Evolutionary conservation across 2,113 vertebrate genomes (phyloP), one percentile per base, ranked within the genome.

Genomic region (Tachycineta bicolor): DNA sequence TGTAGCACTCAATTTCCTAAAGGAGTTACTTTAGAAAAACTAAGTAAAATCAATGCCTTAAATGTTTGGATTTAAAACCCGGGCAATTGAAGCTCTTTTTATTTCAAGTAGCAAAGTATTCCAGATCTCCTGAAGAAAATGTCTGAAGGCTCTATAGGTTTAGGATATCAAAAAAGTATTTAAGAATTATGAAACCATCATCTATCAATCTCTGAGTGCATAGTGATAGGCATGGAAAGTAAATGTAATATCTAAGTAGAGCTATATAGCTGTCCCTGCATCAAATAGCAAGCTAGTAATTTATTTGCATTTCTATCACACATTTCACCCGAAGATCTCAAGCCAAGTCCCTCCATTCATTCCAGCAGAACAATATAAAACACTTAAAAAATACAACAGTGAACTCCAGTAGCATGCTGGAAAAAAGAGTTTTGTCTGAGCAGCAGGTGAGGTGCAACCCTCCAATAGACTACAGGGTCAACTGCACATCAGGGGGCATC

Each of bases 21-120:
- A 96, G 96, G 94, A 95, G 95, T 96, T 97, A 96, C 65, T 96
- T 82, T 90, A 96, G 88, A 94, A 83, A 96, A 97, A 97, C 94
- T 88, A 94, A 96, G 93, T 55, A 92, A 97, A 97, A 95, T 93
- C 97, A 94, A 89, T 96, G 88, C 62, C 44, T 80, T 97, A 96
- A 89, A 97, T 96, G 80, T 96, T 95, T 92, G 92, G 68, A 95
- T 85, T 79, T 94, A 94, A 96, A 79, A 94, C 81, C 88, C 43
- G 77, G 89, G 58, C 80, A 78, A 88, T 37, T 41, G 69, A 74
- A 65, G 39, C 11, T 77, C 63, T 81, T 85, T 93, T 95, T 92
- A 94, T 92, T 97, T 96, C 81, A 95, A 97, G 93, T 88, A 68
- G 85, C 56, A 95, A 92, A 78, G 46, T 93, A 77, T 95, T 93